Evolutionary conservation across 2,888 invertebrate genomes (phyloP), one percentile per base, ranked within the genome.

Genomic region (Lycophotia porphyrea): DNA sequence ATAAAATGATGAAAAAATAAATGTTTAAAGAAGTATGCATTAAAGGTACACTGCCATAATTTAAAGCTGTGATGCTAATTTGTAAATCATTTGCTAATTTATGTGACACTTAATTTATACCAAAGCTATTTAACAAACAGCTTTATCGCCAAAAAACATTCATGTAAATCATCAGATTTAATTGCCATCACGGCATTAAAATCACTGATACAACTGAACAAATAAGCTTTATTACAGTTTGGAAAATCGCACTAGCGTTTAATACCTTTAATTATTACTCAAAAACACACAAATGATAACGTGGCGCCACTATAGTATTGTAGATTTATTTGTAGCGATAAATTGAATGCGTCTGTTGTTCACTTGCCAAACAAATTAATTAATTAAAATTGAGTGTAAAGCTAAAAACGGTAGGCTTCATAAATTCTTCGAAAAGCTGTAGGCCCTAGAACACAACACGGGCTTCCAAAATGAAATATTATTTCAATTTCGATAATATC

Each of bases 291-390:
- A 77, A 73, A 68, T 71, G 49, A 47, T 64, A 60, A 49, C 34
- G 58, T 76, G 73, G 81, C 80, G 79, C 80, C 83, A 87, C 84
- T 80, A 78, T 83, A 75, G 75, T 83, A 80, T n/a, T n/a, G 84
- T 81, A 71, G 80, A 88, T 88, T 88, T 88, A 87, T 74, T 88
- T 83, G 75, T 73, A 73, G 78, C 78, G 82, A 86, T 90, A 88
- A 90, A 91, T 90, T 88, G 84, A 71, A 77, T 74, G 78, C 79
- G 55, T 58, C 70, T 78, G 80, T 77, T 78, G 82, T 84, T 86
- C 55, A 78, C 81, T 82, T 85, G 85, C 81, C 78, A 83, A 86
- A 88, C 81, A 87, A 87, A 88, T 89, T 90, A 84, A 88, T 90
- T 87, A 85, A 88, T 88, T 88, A 86, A 88, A 87, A 87, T 85